These are phyloP conservation scores for Steatocranus sp. DNA, from an alignment of 2,797 vertebrate genomes.

Conservation along the genomic window DNA sequence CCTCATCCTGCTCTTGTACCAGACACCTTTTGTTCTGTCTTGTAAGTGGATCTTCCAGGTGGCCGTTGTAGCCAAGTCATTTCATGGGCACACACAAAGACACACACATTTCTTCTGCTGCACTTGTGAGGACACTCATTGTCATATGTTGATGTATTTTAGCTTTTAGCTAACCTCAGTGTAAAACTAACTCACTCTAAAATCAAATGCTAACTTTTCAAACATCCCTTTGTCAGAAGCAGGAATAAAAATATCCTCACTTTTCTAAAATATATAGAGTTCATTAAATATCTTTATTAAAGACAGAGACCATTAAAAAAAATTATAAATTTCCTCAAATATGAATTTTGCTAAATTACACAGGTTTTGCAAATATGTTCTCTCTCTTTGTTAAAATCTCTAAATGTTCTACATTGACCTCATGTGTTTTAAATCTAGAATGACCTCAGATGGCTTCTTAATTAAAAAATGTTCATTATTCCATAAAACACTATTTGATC, in stretches of 20 bases:
- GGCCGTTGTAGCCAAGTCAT: slow-evolving; percentile 29
- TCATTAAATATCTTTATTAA: background rate
- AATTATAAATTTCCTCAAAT: background rate
- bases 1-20: slow-evolving; percentile 7
- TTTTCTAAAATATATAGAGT: background rate
- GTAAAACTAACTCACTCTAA: background rate
- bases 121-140: background rate
- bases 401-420: background rate
- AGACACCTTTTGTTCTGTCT: slow-evolving; percentile 70
- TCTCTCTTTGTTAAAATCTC: background rate
- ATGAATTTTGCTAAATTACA: background rate
- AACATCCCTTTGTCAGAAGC: background rate
- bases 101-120: background rate
- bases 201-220: background rate
- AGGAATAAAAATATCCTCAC: background rate
- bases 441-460: background rate
- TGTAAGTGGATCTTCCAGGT: slow-evolving; percentile 82
- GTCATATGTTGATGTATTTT: background rate
- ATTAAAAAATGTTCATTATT: background rate
- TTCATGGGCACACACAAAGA: background rate
- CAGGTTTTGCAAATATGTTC: background rate
- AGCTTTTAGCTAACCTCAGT: background rate
- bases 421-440: background rate
- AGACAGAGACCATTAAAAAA: background rate
- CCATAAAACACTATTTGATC: background rate